These are phyloP conservation scores for Epicauta chinensis DNA, from an alignment of 1,140 invertebrate species.

Conservation along the genomic window DNA sequence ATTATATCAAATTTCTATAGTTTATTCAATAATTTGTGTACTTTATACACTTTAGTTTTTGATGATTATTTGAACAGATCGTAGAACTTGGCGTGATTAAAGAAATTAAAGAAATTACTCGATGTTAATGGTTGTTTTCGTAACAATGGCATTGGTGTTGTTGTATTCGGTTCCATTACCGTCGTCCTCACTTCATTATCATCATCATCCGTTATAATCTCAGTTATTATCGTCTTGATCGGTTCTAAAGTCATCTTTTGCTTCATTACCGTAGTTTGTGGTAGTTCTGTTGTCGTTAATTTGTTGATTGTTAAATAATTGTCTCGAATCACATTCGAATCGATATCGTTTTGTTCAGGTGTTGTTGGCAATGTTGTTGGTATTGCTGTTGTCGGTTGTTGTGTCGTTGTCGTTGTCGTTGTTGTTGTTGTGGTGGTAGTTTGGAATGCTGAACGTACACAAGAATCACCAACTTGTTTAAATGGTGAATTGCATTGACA, in stretches of 20 bases:
- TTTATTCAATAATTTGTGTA: neutral
- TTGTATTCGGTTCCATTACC: conserved; percentile 43
- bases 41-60: neutral
- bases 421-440: conserved; percentile 35
- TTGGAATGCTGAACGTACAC: conserved; percentile 44
- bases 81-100: conserved; percentile 7
- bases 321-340: conserved; percentile 19
- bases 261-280: conserved; percentile 20
- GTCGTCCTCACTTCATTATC: conserved; percentile 43
- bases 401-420: conserved; percentile 24
- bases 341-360: conserved; percentile 25
- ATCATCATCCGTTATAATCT: conserved; percentile 36
- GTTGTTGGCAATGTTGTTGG: conserved; percentile 17
- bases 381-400: no score
- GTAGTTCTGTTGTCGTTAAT: conserved; percentile 8
- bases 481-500: conserved; percentile 72
- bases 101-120: conserved; percentile 10
- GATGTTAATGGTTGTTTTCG: neutral
- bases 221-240: neutral
- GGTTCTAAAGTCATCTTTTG: conserved; percentile 37
- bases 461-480: conserved; percentile 58
- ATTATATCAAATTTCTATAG: neutral
- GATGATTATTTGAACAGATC: conserved; percentile 2
- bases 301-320: conserved; percentile 7
- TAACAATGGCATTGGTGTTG: conserved; percentile 1